Conservation (phyloP, 1,140 invertebrate genomes). For the Zaprionus vittiger region DNA sequence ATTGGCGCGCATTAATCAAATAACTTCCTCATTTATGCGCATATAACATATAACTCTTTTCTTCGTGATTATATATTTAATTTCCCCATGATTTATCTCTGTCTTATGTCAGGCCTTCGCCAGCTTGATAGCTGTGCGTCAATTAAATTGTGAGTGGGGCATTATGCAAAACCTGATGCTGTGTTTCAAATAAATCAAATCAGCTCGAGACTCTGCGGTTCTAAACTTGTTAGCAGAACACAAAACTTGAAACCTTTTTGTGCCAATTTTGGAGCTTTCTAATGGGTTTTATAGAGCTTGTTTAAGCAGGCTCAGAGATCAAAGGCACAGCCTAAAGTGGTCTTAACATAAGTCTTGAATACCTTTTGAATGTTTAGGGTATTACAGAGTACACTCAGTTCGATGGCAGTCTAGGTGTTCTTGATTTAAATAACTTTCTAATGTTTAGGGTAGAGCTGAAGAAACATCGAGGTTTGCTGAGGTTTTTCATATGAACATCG, state of each 20-base stretch:
- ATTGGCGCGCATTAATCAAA: constrained; percentile 64
- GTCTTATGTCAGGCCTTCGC: constrained; percentile 14
- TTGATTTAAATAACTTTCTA: too few species aligned
- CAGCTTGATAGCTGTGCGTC: background rate
- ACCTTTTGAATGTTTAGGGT: background rate
- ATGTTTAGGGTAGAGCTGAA: too few species aligned
- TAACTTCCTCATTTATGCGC: constrained; percentile 58
- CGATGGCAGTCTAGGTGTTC: too few species aligned
- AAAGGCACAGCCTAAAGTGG: background rate
- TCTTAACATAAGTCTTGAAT: too few species aligned
- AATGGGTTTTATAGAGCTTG: background rate
- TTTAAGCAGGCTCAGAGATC: background rate
- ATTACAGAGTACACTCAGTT: background rate
- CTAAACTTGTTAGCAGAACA: background rate
- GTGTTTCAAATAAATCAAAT: background rate
- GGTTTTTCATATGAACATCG: too few species aligned
- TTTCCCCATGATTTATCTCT: constrained; percentile 27
- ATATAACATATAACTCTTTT: constrained; percentile 20
- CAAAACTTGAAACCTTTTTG: background rate
- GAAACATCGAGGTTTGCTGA: too few species aligned
- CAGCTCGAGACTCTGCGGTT: background rate
- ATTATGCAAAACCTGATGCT: background rate
- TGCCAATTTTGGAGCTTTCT: background rate
- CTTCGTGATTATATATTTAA: constrained; percentile 22
- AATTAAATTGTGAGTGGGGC: constrained; percentile 2